A percentile compares a stretch with the other conserved stretches of the same genome.
Conservation (phyloP, 2,113 vertebrate genomes). For the Antechinus flavipes region DNA sequence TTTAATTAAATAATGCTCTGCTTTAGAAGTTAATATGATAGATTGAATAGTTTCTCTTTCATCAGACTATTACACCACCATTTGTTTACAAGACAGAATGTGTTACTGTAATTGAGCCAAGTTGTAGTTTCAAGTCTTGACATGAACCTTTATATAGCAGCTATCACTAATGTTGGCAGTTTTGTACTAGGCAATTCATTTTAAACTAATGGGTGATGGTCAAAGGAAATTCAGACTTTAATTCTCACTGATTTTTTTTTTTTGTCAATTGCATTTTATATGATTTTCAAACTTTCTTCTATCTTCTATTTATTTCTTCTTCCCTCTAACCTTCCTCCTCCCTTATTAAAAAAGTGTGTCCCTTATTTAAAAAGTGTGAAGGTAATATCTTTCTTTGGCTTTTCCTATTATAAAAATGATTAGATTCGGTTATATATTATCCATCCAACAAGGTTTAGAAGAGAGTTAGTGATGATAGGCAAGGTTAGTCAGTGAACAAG, state of each 20-base stretch:
- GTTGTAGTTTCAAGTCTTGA: not conserved
- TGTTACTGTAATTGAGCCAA: not conserved
- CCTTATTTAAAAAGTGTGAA: not conserved
- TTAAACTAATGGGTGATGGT: not conserved
- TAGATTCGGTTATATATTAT: not conserved
- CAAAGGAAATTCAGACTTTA: not conserved
- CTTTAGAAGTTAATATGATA: not conserved
- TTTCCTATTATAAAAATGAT: not conserved
- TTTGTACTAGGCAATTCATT: not conserved
- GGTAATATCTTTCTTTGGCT: not conserved
- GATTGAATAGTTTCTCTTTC: not conserved
- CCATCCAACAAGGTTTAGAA: not conserved
- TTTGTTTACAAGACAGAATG: not conserved
- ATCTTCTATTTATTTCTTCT: not conserved
- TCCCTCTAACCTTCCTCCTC: not conserved
- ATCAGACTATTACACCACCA: not conserved
- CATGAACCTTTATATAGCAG: not conserved
- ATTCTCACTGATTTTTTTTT: not conserved
- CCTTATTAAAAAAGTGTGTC: not conserved
- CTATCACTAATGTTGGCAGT: not conserved
- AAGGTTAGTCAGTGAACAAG: not conserved
- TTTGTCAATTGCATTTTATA: not conserved
- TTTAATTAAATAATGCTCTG: not conserved
- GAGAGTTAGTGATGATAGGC: not conserved
- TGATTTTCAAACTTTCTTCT: not conserved